Evolutionary conservation across 1,140 invertebrate genomes (phyloP).

Genomic region (Saxidomus purpurata): DNA sequence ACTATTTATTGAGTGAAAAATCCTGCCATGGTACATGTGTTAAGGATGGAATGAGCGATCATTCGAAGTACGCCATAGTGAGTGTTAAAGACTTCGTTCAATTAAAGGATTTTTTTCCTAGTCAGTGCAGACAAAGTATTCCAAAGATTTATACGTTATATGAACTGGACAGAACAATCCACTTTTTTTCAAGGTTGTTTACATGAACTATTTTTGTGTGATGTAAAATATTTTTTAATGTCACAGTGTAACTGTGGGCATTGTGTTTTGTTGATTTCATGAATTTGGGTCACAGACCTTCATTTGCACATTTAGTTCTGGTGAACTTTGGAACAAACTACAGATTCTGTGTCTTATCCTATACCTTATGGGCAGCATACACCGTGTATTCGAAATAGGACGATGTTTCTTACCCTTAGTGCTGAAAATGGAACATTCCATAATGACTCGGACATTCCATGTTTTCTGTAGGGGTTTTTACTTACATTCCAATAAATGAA

Average conservation of each 20-base stretch:
- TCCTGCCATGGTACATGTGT: constrained; percentile 35
- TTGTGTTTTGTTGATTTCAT: constrained; percentile 58
- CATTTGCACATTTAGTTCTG: constrained; percentile 42
- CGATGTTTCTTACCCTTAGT: constrained; percentile 21
- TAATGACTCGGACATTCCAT: constrained; percentile 42
- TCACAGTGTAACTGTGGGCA: constrained; percentile 47
- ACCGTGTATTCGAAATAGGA: too few species aligned
- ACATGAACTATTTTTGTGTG: constrained; percentile 51
- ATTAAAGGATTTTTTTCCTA: constrained; percentile 17
- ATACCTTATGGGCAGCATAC: constrained; percentile 6
- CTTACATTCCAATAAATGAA: constrained; percentile 32
- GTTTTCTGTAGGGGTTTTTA: neutral
- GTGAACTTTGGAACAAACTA: constrained; percentile 50
- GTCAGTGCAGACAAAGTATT: constrained; percentile 4
- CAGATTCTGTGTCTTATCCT: constrained; percentile 57
- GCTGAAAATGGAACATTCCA: constrained; percentile 60
- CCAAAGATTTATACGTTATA: neutral
- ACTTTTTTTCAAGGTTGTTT: constrained; percentile 43
- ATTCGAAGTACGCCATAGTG: neutral
- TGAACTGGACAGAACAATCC: constrained; percentile 34
- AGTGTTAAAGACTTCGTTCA: neutral
- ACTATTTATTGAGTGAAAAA: constrained; percentile 54
- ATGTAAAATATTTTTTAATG: constrained; percentile 50
- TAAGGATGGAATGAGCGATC: neutral
- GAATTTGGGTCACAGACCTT: constrained; percentile 63